Conservation (phyloP, 1,140 invertebrate genomes). For the Paraescarpia echinospica region DNA sequence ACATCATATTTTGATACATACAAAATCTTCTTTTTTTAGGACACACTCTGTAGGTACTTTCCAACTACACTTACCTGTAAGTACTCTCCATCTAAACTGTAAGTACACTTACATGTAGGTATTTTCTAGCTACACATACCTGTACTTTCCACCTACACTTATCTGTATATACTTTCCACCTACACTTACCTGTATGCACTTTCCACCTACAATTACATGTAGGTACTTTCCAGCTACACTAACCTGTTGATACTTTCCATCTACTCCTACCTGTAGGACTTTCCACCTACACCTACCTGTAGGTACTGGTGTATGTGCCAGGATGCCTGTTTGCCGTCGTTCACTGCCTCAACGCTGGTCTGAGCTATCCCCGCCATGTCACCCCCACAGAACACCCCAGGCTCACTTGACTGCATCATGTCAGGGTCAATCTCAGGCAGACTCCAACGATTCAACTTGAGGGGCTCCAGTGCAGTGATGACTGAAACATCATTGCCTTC, state of each 20-base stretch:
- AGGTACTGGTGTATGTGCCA: conserved; percentile 94
- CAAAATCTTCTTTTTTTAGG: background rate
- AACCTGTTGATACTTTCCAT: background rate
- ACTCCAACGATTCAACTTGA: conserved; percentile 77
- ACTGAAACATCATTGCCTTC: conserved; percentile 64
- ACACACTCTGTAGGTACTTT: too few relatives aligned
- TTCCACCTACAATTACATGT: background rate
- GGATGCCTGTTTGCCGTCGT: conserved; percentile 96
- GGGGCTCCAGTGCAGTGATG: conserved; percentile 74
- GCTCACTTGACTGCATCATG: conserved; percentile 77
- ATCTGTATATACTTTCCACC: too few relatives aligned
- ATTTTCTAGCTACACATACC: background rate
- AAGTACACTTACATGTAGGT: too few relatives aligned
- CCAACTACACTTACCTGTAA: too few relatives aligned
- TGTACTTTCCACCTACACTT: too few relatives aligned
- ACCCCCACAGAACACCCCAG: conserved; percentile 88
- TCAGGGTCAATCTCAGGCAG: conserved; percentile 74
- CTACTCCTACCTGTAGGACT: background rate
- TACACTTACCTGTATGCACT: too few relatives aligned
- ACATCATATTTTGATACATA: background rate
- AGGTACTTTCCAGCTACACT: too few relatives aligned
- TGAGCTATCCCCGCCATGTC: conserved; percentile 91
- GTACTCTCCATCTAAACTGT: background rate
- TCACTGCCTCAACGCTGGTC: conserved; percentile 96
- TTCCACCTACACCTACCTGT: conserved; percentile 65